A percentile compares a stretch with the other conserved stretches of the same genome.
phyloP scores from a whole-genome alignment of 92 coral and sea anemone species.

The Epizoanthus fatuus region DNA sequence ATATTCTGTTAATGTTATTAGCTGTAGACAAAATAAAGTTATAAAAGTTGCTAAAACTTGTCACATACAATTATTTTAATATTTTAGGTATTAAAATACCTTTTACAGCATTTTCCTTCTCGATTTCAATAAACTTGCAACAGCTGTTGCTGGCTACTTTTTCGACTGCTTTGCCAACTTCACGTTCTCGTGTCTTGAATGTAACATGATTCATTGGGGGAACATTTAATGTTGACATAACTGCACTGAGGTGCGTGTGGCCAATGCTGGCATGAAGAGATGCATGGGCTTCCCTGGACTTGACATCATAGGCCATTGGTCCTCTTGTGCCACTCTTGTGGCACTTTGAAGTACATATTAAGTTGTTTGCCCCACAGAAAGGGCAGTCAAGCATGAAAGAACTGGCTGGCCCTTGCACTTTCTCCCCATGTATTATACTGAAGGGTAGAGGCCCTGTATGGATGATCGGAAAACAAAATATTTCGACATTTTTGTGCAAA shows the following conservation, averaged over 20 bases:
- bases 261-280: constrained; percentile 50
- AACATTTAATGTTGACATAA: constrained; percentile 30
- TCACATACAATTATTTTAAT: too few species aligned
- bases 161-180: constrained; percentile 41
- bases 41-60: too few species aligned
- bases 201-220: constrained; percentile 41
- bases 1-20: too few species aligned
- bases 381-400: constrained; percentile 17
- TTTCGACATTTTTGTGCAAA: too few species aligned
- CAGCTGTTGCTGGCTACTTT: constrained; percentile 17
- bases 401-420: constrained; percentile 15
- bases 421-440: constrained; percentile 4
- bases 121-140: constrained; percentile 5
- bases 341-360: constrained; percentile 7
- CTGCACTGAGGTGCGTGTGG: constrained; percentile 42
- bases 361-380: constrained; percentile 21
- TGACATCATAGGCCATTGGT: constrained; percentile 41
- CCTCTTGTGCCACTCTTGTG: constrained; percentile 26
- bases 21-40: too few species aligned
- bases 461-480: not conserved
- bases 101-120: constrained; percentile 45
- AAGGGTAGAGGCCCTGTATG: constrained; percentile 12
- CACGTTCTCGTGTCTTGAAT: constrained; percentile 44
- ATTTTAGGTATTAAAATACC: not conserved
- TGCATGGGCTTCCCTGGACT: constrained; percentile 37